Evolutionary conservation across 2,797 vertebrate genomes (phyloP), one percentile per base, ranked within the genome.

Genomic region (Myripristis jacobus): DNA sequence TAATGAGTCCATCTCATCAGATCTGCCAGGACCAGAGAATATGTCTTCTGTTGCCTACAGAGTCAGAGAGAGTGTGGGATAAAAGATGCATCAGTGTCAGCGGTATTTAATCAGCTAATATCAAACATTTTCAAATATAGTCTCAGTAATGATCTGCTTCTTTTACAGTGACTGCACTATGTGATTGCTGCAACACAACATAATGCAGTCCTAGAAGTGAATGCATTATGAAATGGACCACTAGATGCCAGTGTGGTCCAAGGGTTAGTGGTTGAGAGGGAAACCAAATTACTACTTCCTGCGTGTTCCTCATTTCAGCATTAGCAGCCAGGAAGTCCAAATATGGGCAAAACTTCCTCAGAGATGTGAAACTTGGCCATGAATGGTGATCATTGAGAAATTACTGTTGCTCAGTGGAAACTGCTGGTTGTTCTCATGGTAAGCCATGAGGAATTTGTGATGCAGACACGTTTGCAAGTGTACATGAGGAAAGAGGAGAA

Each of bases 1-100:
- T 11, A 96, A 87, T 48, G 91, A 91, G 64, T 95, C 93, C 79
- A 95, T 89, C 0, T 92, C 94, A 4, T 93, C 90, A 27, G 91
- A 91, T 24, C 27, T 68, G 55, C 82, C 90, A 9, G 89, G 62
- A 2, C 89, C 74, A 0, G 88, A 86, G 61, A 94, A 91, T 72
- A 89, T 67, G 27, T 93, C 73, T 6, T 89, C 87, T 56, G 82
- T 75, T n/a, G 75, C 38, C 96, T 96, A 54, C 38, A 50, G 52
- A 87, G 67, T 66, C 2, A 87, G 31, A 79, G 4, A 73, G 13
- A 2, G 66, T 5, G 66, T 5, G 21, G n/a, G 57, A 60, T 31
- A 46, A 0, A 65, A 21, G 12, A 34, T 55, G 52, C 16, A 48
- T 89, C 19, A 84, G 18, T 43, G 65, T 58, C 0, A 52, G 19